These are phyloP conservation scores for Tiliqua scincoides DNA, from an alignment of 2,113 vertebrate genomes.

Conservation along the genomic window DNA sequence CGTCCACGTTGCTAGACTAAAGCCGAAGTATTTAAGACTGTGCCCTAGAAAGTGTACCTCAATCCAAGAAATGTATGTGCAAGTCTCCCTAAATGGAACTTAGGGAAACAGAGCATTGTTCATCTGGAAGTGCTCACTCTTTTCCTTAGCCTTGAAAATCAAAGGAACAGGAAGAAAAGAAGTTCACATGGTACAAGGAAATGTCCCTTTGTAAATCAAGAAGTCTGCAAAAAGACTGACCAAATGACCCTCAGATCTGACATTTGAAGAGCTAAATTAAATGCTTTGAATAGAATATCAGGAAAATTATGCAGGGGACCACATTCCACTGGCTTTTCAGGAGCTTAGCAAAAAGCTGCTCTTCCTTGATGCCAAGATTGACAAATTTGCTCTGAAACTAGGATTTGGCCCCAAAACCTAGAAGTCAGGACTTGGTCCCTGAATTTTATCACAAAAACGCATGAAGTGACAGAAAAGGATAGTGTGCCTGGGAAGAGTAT, in stretches of 20 bases:
- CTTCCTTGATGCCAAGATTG: neutral
- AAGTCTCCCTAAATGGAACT: neutral
- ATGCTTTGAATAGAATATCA: neutral
- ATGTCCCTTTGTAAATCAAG: conserved; percentile 14
- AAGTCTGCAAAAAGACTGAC: conserved; percentile 1
- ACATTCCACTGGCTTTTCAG: neutral
- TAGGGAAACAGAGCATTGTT: neutral
- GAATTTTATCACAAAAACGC: too few relatives aligned
- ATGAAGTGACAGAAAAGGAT: too few relatives aligned
- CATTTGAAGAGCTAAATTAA: conserved; percentile 11
- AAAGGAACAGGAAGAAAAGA: conserved; percentile 7
- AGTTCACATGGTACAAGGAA: neutral
- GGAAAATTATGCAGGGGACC: neutral
- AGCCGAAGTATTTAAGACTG: neutral
- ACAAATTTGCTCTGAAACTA: too few relatives aligned
- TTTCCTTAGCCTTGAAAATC: neutral
- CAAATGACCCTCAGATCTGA: neutral
- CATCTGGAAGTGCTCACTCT: neutral
- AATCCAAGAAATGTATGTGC: neutral
- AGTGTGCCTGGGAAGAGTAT: too few relatives aligned
- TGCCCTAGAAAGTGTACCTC: neutral
- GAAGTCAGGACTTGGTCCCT: too few relatives aligned
- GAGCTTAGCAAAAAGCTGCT: neutral
- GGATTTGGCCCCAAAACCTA: too few relatives aligned
- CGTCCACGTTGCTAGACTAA: neutral